Conservation (phyloP, 2,113 vertebrate species). For the Eptatretus burgeri region DNA sequence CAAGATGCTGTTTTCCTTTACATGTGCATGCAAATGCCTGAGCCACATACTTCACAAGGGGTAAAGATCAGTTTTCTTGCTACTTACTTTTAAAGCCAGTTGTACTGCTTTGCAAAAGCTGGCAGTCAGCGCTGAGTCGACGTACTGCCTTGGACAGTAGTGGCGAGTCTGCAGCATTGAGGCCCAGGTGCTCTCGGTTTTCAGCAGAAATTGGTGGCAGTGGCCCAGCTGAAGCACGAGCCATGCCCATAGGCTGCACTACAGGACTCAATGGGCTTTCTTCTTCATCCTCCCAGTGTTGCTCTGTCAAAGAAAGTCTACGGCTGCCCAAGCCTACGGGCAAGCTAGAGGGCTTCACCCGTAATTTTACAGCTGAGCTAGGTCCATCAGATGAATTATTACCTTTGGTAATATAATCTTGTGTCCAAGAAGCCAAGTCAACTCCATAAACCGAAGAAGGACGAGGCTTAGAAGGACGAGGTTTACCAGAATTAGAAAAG, state of each 20-base stretch:
- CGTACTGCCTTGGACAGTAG: too few relatives aligned
- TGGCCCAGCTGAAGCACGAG: conserved; percentile 75
- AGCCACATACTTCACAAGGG: too few relatives aligned
- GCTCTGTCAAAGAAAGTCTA: conserved; percentile 75
- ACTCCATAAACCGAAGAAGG: conserved; percentile 3
- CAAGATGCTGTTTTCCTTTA: too few relatives aligned
- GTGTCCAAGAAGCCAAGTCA: conserved; percentile 2
- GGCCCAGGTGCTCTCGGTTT: conserved; percentile 85
- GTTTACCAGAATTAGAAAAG: too few relatives aligned
- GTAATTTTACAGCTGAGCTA: conserved; percentile 11
- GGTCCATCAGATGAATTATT: background rate
- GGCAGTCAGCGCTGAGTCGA: too few relatives aligned
- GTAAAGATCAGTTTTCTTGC: too few relatives aligned
- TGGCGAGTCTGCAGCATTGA: conserved; percentile 17
- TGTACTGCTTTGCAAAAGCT: too few relatives aligned
- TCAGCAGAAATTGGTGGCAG: conserved; percentile 92
- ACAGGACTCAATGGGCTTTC: conserved; percentile 91
- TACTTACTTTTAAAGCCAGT: too few relatives aligned
- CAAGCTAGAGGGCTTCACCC: conserved; percentile 78
- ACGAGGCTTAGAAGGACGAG: background rate
- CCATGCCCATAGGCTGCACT: conserved; percentile 97
- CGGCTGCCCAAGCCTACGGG: conserved; percentile 91
- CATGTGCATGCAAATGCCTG: too few relatives aligned
- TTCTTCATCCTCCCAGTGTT: conserved; percentile 57
- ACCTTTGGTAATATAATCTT: background rate